Percentiles rank a stretch among this genome's conserved stretches.
Conservation (phyloP, 2,113 vertebrate species). For the Mesoclemmys tuberculata region DNA sequence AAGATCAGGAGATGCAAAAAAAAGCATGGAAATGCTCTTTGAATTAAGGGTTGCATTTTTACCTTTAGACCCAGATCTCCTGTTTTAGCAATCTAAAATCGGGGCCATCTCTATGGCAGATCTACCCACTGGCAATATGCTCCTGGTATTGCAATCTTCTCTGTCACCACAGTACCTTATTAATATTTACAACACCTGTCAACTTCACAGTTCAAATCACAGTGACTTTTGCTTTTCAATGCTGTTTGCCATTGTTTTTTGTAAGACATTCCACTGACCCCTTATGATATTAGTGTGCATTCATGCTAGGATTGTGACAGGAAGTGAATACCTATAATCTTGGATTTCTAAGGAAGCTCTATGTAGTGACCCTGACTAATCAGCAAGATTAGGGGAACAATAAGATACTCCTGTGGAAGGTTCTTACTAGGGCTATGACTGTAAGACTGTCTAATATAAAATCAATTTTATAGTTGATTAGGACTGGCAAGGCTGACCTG, state of each 20-base stretch:
- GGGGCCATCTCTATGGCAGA: not conserved
- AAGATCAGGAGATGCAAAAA: constrained; percentile 15
- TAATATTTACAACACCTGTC: not conserved
- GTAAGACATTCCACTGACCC: not conserved
- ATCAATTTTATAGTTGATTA: not conserved
- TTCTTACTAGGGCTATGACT: not conserved
- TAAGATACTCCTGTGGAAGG: not conserved
- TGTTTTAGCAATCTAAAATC: not conserved
- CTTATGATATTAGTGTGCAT: not conserved
- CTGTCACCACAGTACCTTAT: not conserved
- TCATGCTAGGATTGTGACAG: not conserved
- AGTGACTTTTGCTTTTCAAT: constrained; percentile 12
- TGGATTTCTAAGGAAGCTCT: not conserved
- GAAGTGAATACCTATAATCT: not conserved
- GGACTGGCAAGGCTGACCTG: not conserved
- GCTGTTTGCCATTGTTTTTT: not conserved
- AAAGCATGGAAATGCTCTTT: not conserved
- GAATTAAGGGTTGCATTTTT: not conserved
- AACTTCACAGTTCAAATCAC: fast-evolving
- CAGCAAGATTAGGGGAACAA: not conserved
- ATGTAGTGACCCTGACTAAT: not conserved
- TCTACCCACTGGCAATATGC: fast-evolving
- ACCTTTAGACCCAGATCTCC: not conserved
- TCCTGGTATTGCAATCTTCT: not conserved
- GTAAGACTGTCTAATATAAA: not conserved